Percentiles rank a stretch among this genome's conserved stretches.
Evolutionary conservation across 64 coral and sea anemone genomes (phyloP).

Genomic region (Pachyseris speciosa): DNA sequence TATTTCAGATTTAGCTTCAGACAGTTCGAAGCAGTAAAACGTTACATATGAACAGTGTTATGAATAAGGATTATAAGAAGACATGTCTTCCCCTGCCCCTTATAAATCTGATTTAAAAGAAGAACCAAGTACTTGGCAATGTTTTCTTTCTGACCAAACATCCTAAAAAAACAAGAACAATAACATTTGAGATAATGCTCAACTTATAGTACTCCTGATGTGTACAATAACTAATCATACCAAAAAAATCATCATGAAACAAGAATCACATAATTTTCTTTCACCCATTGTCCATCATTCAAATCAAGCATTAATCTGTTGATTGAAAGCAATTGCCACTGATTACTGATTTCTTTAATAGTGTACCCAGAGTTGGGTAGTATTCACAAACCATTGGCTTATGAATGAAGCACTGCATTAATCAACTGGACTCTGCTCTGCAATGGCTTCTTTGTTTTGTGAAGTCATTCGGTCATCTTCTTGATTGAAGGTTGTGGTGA

Average conservation of each 20-base stretch:
- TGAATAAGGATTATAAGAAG: too few relatives aligned
- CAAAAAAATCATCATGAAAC: constrained; percentile 14
- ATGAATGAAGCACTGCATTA: constrained; percentile 29
- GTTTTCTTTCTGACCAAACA: constrained; percentile 25
- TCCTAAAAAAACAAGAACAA: neutral
- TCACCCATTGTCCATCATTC: constrained; percentile 1
- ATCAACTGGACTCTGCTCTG: constrained; percentile 31
- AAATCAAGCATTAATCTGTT: constrained; percentile 22
- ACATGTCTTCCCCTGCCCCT: too few relatives aligned
- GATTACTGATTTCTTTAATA: constrained; percentile 29
- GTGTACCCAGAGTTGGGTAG: constrained; percentile 14
- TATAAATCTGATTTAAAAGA: too few relatives aligned
- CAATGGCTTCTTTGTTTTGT: constrained; percentile 20
- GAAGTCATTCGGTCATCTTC: constrained; percentile 49
- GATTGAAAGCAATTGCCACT: constrained; percentile 20
- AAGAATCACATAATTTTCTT: neutral
- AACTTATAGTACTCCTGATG: constrained; percentile 5
- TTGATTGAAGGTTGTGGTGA: constrained; percentile 42
- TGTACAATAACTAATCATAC: constrained; percentile 10
- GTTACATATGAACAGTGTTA: too few relatives aligned
- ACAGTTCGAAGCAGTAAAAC: too few relatives aligned
- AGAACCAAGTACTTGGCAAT: too few relatives aligned
- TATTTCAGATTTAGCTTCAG: too few relatives aligned
- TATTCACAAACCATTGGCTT: constrained; percentile 15
- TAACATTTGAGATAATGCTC: constrained; percentile 25